A percentile compares a stretch with the other conserved stretches of the same genome.
These are phyloP conservation scores for Anastrepha ludens DNA, from an alignment of 1,140 invertebrate species.

Conservation along the genomic window DNA sequence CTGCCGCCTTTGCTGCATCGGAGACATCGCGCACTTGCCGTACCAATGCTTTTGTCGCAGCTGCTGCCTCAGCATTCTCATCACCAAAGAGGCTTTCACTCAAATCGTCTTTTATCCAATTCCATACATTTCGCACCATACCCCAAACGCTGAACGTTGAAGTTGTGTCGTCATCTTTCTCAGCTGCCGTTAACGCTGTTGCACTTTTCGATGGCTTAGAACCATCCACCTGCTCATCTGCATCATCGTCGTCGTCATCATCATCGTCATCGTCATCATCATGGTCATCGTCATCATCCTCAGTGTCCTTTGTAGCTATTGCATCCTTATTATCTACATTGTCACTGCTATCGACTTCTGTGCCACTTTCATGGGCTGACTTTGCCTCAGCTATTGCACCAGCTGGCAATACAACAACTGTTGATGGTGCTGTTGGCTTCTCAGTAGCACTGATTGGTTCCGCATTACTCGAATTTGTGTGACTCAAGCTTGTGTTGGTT, in stretches of 20 bases:
- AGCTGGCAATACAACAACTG: background rate
- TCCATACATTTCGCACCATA: conserved; percentile 68
- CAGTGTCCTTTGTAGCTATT: conserved; percentile 55
- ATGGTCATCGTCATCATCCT: conserved; percentile 56
- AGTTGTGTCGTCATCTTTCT: conserved; percentile 56
- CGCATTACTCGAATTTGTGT: conserved; percentile 26
- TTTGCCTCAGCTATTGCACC: conserved; percentile 21
- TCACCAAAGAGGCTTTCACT: conserved; percentile 70
- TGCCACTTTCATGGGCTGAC: conserved; percentile 57
- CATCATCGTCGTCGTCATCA: background rate
- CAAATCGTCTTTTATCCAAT: conserved; percentile 69
- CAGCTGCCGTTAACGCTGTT: conserved; percentile 59
- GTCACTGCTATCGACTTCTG: conserved; percentile 54
- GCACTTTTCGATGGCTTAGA: conserved; percentile 63
- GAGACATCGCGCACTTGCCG: background rate
- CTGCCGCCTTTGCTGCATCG: background rate
- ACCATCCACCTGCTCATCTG: conserved; percentile 57
- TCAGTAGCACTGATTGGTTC: background rate
- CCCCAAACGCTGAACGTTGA: conserved; percentile 71
- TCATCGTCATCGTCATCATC: conserved; percentile 56
- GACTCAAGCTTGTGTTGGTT: background rate
- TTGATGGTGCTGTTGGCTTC: background rate
- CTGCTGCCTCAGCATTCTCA: conserved; percentile 63
- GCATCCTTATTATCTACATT: conserved; percentile 56
- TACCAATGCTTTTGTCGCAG: background rate